Base-by-base conservation (phyloP, 1,140 invertebrate species). In the Kradibia gibbosae region DNA sequence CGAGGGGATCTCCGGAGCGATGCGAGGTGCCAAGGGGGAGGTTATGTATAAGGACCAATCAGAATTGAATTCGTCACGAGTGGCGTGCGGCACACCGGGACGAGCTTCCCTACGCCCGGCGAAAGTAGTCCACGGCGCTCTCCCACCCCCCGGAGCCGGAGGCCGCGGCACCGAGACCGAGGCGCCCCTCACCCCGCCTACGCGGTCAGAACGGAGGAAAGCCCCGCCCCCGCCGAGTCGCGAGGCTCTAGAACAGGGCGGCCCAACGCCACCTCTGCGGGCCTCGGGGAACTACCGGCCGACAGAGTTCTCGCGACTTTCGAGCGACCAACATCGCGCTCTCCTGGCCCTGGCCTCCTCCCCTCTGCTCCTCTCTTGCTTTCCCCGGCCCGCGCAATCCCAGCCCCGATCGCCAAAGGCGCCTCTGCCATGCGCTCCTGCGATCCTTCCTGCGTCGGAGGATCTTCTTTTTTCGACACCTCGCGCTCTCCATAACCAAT, bases 11-110 rank as follows among this genome's bases (percentile, higher is more conserved):
- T 57, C 82, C 80, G 81, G 82, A 81, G 83, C 83, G 82, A 83
- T 82, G 82, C 85, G 84, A 85, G 86, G 84, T 87, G 84, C 83
- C 84, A 86, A 87, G 86, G 85, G 89, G 89, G 88, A 89, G 89
- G 88, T 86, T 90, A 89, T 89, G 89, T 87, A 90, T 91, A 90
- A 90, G 89, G 87, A 91, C 90, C 90, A 91, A 91, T 91, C 90
- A 88, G 90, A 90, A 91, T 90, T 90, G 89, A 91, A 91, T 91
- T 91, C 90, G 90, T 91, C 89, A 91, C 89, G 87, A 90, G 86
- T 87, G 80, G 86, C 86, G 85, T 84, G 87, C 87, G 85, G 83
- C 78, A 42, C 36, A 22, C 50, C 72, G 48, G 25, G 25, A 20
- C 45, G 25, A 22, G 22, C 65, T 48, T 79, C 45, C 85, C 87